phyloP scores from a whole-genome alignment of 2,888 invertebrate genomes.

The Scaeva pyrastri region DNA sequence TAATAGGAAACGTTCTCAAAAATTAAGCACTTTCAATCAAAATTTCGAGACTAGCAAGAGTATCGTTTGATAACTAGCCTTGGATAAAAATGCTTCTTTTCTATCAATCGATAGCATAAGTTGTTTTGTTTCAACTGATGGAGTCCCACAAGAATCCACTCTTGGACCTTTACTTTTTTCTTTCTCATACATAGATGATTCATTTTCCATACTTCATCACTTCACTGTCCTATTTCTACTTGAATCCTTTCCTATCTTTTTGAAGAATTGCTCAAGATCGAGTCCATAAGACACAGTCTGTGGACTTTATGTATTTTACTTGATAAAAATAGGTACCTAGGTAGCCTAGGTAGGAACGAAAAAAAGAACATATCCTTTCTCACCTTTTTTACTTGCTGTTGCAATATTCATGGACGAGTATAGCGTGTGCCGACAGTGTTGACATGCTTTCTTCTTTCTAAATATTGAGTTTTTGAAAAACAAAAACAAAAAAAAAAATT shows the following conservation, averaged over 20 bases:
- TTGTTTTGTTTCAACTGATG: background rate
- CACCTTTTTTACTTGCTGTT: constrained; percentile 27
- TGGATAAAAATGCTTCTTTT: no score
- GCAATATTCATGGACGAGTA: constrained; percentile 31
- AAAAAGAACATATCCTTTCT: constrained; percentile 38
- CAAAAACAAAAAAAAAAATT: background rate
- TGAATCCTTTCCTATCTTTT: no score
- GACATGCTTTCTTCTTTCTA: constrained; percentile 34
- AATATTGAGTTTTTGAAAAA: constrained; percentile 10
- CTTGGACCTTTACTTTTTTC: background rate
- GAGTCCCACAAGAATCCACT: background rate
- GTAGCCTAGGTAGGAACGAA: constrained; percentile 14
- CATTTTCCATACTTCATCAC: no score
- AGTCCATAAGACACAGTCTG: background rate
- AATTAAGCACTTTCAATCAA: no score
- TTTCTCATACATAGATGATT: background rate
- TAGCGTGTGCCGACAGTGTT: constrained; percentile 38
- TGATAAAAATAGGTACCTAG: constrained; percentile 53
- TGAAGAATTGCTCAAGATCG: background rate
- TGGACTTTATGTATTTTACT: background rate
- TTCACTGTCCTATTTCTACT: no score
- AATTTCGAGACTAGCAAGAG: no score
- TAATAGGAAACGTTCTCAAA: no score
- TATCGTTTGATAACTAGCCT: no score
- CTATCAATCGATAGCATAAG: no score